Percentiles rank a stretch among this genome's conserved stretches.
Conservation (phyloP, 2,797 vertebrate genomes). For the Silurus aristotelis region DNA sequence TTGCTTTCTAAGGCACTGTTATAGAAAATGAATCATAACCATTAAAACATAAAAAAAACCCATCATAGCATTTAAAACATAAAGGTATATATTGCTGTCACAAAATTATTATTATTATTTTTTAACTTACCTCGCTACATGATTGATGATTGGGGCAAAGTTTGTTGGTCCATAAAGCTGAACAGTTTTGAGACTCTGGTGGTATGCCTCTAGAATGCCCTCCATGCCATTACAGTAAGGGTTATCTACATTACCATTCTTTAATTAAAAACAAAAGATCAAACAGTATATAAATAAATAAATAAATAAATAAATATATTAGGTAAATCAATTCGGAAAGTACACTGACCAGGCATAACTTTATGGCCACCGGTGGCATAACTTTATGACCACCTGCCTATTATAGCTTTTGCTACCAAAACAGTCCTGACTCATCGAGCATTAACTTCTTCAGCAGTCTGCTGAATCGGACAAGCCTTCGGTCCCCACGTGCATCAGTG, state of each 20-base stretch:
- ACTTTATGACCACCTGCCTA: too few species aligned
- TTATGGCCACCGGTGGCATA: too few species aligned
- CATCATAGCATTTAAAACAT: background rate
- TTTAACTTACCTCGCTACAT: conserved; percentile 85
- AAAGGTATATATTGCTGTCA: background rate
- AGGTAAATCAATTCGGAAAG: background rate
- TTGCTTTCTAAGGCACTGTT: background rate
- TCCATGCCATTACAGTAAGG: conserved; percentile 92
- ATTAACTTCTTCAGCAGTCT: too few species aligned
- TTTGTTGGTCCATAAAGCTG: conserved; percentile 97
- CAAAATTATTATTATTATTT: background rate
- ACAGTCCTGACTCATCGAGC: too few species aligned
- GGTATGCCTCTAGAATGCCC: conserved; percentile 92
- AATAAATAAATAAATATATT: background rate
- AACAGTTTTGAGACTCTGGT: conserved; percentile 92
- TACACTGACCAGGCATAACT: too few species aligned
- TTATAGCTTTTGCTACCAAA: too few species aligned
- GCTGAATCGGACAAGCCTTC: too few species aligned
- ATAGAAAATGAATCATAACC: background rate
- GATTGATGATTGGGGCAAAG: conserved; percentile 92
- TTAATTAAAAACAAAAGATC: conserved; percentile 45
- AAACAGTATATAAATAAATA: conserved; percentile 4
- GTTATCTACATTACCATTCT: conserved; percentile 91
- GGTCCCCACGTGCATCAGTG: too few species aligned
- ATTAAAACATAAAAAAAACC: too few species aligned